phyloP scores from a whole-genome alignment of 1,140 invertebrate genomes.

The Cheumatopsyche charites region DNA sequence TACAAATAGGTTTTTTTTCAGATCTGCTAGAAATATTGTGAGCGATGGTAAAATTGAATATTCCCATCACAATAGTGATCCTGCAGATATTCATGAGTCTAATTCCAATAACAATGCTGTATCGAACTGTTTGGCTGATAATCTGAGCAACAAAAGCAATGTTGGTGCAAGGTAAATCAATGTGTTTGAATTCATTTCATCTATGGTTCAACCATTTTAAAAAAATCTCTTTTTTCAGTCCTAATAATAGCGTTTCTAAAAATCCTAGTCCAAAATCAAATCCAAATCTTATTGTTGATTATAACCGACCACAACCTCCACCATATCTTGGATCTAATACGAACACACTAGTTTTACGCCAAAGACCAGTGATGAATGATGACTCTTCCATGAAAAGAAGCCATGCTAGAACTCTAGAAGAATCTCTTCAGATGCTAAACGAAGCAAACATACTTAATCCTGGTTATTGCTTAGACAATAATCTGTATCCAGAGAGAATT shows the following conservation, averaged over 20 bases:
- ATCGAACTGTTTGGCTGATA: slow-evolving; percentile 55
- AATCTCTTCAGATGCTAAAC: slow-evolving; percentile 58
- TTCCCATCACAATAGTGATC: slow-evolving; percentile 39
- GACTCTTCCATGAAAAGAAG: slow-evolving; percentile 51
- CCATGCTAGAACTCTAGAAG: slow-evolving; percentile 56
- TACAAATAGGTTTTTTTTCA: too few species aligned
- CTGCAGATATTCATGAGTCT: slow-evolving; percentile 25
- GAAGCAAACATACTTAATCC: slow-evolving; percentile 56
- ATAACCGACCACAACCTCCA: slow-evolving; percentile 59
- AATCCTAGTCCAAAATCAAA: slow-evolving; percentile 52
- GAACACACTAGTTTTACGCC: slow-evolving; percentile 54
- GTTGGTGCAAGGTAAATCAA: slow-evolving; percentile 24
- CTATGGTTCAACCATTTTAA: slow-evolving; percentile 12
- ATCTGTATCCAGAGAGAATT: slow-evolving; percentile 28
- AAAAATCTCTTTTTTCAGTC: slow-evolving; percentile 50
- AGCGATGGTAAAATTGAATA: slow-evolving; percentile 52
- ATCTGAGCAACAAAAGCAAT: slow-evolving; percentile 54
- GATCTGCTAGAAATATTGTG: slow-evolving; percentile 30
- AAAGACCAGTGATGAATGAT: slow-evolving; percentile 49
- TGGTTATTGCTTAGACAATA: slow-evolving; percentile 32
- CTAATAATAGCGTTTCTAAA: slow-evolving; percentile 56
- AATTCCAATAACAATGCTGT: slow-evolving; percentile 54
- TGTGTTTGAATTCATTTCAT: background rate
- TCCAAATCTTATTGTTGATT: slow-evolving; percentile 55
- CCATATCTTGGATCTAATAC: slow-evolving; percentile 56